Evolutionary conservation across 2,888 invertebrate genomes (phyloP).

Genomic region (Chorisops tibialis): DNA sequence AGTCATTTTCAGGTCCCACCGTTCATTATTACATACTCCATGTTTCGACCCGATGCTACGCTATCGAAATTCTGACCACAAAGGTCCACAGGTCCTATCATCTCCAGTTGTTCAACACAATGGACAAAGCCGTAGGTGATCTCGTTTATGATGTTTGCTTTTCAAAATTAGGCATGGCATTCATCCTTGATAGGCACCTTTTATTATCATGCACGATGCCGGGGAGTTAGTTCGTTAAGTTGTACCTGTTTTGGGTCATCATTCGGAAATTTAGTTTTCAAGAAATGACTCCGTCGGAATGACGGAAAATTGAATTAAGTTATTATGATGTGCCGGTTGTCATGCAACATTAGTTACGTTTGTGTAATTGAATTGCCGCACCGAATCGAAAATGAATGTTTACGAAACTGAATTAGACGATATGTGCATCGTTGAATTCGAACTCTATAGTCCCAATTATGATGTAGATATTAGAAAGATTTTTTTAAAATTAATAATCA

Average conservation of each 20-base stretch:
- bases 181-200: slow-evolving; percentile 3
- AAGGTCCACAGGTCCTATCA: neutral
- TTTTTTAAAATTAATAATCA: no score
- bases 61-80: neutral
- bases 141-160: slow-evolving; percentile 28
- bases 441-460: no score
- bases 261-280: neutral
- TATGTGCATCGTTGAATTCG: no score
- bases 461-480: no score
- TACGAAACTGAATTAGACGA: no score
- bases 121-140: slow-evolving; percentile 16
- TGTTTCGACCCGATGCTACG: no score
- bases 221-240: neutral
- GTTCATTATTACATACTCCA: no score
- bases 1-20: no score
- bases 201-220: neutral
- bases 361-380: no score
- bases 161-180: slow-evolving; percentile 29
- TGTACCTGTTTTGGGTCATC: slow-evolving; percentile 4
- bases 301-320: slow-evolving; percentile 7
- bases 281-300: neutral
- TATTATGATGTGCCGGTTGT: neutral
- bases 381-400: no score
- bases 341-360: no score
- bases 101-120: neutral